phyloP scores from a whole-genome alignment of 2,113 vertebrate species.

The Tetrax tetrax region DNA sequence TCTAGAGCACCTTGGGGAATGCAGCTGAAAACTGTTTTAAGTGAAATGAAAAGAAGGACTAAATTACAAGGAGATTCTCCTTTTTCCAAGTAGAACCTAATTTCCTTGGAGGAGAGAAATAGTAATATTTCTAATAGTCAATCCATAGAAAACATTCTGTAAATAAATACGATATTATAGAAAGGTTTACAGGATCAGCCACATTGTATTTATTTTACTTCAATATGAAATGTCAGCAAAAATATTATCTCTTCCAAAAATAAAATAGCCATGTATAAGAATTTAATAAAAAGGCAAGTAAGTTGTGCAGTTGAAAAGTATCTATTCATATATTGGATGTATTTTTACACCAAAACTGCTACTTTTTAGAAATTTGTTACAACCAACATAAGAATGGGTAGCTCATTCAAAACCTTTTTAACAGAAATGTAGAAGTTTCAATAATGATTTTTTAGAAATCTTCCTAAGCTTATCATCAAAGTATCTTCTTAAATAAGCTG shows the following conservation, averaged over 20 bases:
- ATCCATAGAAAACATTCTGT: background rate
- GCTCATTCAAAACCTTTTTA: background rate
- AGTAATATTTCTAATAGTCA: background rate
- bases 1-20: background rate
- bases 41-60: background rate
- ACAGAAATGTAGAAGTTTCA: background rate
- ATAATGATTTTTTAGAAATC: background rate
- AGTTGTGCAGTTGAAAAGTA: background rate
- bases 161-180: background rate
- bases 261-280: background rate
- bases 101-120: background rate
- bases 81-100: background rate
- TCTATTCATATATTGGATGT: background rate
- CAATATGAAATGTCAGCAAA: background rate
- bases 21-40: background rate
- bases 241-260: background rate
- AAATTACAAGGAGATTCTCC: background rate
- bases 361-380: background rate
- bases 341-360: background rate
- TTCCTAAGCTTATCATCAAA: background rate
- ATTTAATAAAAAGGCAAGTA: background rate
- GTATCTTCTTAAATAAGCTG: conserved; percentile 13
- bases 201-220: background rate
- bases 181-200: background rate
- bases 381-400: background rate